phyloP scores from a whole-genome alignment of 2,113 vertebrate species.

The Mastomys coucha region DNA sequence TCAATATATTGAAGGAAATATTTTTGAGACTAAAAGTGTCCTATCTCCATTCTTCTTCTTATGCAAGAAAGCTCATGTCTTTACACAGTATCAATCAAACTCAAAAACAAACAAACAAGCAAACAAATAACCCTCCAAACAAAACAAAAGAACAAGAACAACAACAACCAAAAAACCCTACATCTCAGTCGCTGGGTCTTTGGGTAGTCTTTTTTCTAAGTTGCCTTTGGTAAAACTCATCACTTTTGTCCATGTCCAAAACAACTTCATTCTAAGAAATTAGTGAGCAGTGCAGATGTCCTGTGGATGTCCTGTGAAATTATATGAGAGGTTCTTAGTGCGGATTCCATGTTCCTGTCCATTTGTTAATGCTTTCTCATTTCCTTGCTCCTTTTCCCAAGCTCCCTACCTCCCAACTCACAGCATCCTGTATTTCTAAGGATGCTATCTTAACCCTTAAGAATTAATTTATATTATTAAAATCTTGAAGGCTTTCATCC shows the following conservation, averaged over 20 bases:
- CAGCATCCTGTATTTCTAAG: accelerated
- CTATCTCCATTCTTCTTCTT: neutral
- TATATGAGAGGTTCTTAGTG: neutral
- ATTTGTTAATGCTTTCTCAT: neutral
- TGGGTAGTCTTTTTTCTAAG: neutral
- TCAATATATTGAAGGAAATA: neutral
- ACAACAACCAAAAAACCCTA: neutral
- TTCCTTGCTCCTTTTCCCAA: neutral
- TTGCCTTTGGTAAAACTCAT: neutral
- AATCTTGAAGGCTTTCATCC: neutral
- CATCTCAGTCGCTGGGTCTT: neutral
- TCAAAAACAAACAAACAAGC: neutral
- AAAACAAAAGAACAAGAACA: too few species aligned
- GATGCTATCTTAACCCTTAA: neutral
- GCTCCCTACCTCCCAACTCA: accelerated
- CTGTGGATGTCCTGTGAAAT: neutral
- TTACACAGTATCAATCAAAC: neutral
- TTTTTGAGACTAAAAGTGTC: neutral
- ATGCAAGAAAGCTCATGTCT: neutral
- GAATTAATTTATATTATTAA: neutral
- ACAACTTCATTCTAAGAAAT: neutral
- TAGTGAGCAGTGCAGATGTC: neutral
- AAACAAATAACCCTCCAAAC: too few species aligned
- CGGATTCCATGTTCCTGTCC: neutral
- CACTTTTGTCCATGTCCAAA: neutral